Base-by-base conservation (phyloP, 2,113 vertebrate species). In the Pelvicachromis taeniatus region DNA sequence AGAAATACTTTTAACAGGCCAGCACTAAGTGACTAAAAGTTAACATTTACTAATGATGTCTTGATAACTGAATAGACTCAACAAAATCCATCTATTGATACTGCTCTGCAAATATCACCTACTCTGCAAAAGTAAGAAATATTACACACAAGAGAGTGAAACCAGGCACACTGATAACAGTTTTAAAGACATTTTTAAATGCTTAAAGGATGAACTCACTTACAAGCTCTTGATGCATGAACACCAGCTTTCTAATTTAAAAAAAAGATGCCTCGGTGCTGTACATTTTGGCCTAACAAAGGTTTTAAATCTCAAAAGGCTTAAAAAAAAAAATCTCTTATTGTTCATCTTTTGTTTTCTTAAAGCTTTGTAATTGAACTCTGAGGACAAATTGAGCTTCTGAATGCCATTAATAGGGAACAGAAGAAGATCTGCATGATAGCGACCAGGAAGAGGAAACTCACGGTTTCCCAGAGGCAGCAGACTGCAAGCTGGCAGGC, bases 401-500 rank as follows among this genome's bases (percentile, higher is more conserved):
- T 9, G 2, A 65, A 31, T 9, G 65, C 11, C 65, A 5, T 26
- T 81, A 75, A 81, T 13, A 54, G 29, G 40, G 52, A 82, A 81
- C 80, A 85, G 75, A 83, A 53, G 77, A 90, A 56, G 56, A 70
- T 83, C 9, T 75, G n/a, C 50, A 53, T 9, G 77, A 85, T 54
- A 55, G 50, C 3, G 19, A 26, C 8, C 0, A 9, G 10, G 61
- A n/a, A 42, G 0, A 50, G 68, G 52, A 33, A 88, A 96, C 97
- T 97, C 86, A 98, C 97, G 97, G 97, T 81, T 97, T 98, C 82
- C 97, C 97, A 0, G 97, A 94, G 33, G 96, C 89, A 4, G 96
- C 95, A 29, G 96, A 94, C 90, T 96, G 97, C 90, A 98, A 92
- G 79, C 97, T 91, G 8, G 97, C 95, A 1, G 97, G 95, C 80